Evolutionary conservation across 2,888 invertebrate genomes (phyloP).

Genomic region (Morinoia aosen): DNA sequence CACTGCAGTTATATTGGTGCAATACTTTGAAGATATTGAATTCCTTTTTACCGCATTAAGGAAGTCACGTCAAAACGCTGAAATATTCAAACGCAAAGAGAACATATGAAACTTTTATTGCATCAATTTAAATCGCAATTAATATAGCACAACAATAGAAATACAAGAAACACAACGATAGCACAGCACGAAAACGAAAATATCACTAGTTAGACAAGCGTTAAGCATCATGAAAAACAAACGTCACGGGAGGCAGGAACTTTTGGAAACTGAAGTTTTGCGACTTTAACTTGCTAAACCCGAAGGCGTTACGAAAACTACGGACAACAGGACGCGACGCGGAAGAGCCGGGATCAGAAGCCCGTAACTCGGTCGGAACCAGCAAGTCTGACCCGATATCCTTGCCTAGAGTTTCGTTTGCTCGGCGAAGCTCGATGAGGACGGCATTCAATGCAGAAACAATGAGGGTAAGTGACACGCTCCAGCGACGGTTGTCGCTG

Average conservation of each 20-base stretch:
- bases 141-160: neutral
- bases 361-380: neutral
- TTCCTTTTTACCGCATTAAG: too few relatives aligned
- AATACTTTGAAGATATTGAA: too few relatives aligned
- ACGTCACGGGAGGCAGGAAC: neutral
- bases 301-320: neutral
- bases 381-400: neutral
- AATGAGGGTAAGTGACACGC: neutral
- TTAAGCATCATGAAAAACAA: neutral
- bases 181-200: neutral
- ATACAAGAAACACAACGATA: neutral
- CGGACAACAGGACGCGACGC: neutral
- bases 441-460: slow-evolving; percentile 17
- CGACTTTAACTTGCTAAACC: neutral
- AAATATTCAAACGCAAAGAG: too few relatives aligned
- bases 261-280: neutral
- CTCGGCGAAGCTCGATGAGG: neutral
- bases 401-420: neutral
- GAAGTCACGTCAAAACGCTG: too few relatives aligned
- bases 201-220: neutral
- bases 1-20: too few relatives aligned
- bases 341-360: neutral
- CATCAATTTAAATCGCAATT: neutral
- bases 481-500: neutral
- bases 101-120: neutral